Evolutionary conservation across 2,888 invertebrate genomes (phyloP), one percentile per base, ranked within the genome.

Genomic region (Sarcophaga carnaria): DNA sequence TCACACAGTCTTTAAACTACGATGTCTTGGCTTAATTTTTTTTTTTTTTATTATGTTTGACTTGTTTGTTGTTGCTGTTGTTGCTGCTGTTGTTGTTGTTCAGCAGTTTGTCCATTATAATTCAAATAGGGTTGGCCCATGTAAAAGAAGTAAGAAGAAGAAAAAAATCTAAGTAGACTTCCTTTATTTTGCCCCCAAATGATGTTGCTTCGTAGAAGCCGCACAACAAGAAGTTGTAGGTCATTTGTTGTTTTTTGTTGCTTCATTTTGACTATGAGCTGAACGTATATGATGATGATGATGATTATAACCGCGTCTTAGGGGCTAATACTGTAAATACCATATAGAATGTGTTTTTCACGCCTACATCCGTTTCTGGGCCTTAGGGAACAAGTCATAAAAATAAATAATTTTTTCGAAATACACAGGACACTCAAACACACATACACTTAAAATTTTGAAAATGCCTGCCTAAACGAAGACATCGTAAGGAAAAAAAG

Each of bases 301-400:
- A 72, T 83, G 77, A 62, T 83, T 83, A 70, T 66, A 80, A 54
- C 59, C 71, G 37, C 67, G 63, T 81, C 71, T 75, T 62, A 74
- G 22, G 78, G 80, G 86, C 79, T 77, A 67, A 76, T 70, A 80
- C 71, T 77, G 63, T 84, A 82, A 88, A 83, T 88, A 87, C 69
- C 78, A 80, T 81, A 69, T 62, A 79, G 54, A 88, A 87, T 85
- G 86, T 88, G 83, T 86, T 72, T 81, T 89, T 89, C 85, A 88
- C 88, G 88, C 89, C 88, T 83, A 85, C 86, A 82, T 76, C 74
- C 80, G 62, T 78, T 83, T 49, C 66, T 71, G 10, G 37, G 79
- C 75, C 76, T 80, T 70, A 45, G 78, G 83, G 83, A 75, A 83
- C 47, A 88, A 75, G 54, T 80, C 83, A 67, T 79, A 80, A 75